phyloP scores from a whole-genome alignment of 2,888 invertebrate species.

The Zhuqinia jingwanae region DNA sequence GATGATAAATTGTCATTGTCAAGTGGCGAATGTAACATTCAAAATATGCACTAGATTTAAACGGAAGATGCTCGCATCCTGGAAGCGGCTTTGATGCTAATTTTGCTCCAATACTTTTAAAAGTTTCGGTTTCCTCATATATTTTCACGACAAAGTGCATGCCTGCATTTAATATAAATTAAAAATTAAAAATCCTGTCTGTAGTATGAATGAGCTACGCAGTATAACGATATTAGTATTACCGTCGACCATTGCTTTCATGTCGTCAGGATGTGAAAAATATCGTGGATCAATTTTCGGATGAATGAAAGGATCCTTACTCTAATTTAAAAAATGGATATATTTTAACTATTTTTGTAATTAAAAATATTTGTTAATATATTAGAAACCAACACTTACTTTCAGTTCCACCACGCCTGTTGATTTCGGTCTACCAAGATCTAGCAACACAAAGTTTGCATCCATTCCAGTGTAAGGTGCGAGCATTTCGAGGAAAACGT shows the following conservation, averaged over 20 bases:
- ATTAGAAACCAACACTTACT: too few species aligned
- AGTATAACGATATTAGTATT: background rate
- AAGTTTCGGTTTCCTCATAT: conserved; percentile 44
- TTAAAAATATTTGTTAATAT: too few species aligned
- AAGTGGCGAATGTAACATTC: conserved; percentile 60
- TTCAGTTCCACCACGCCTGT: conserved; percentile 33
- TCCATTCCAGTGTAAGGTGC: conserved; percentile 39
- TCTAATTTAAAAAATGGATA: too few species aligned
- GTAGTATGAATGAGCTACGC: background rate
- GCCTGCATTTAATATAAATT: conserved; percentile 6
- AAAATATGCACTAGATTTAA: conserved; percentile 50
- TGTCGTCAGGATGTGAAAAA: conserved; percentile 56
- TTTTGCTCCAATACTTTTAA: conserved; percentile 18
- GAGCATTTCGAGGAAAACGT: conserved; percentile 45
- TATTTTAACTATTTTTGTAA: too few species aligned
- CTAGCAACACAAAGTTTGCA: conserved; percentile 52
- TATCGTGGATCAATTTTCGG: conserved; percentile 62
- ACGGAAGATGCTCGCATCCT: conserved; percentile 51
- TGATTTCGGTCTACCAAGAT: conserved; percentile 48
- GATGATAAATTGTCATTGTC: conserved; percentile 60
- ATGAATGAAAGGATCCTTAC: conserved; percentile 55
- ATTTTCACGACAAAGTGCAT: conserved; percentile 32
- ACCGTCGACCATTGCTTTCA: conserved; percentile 61
- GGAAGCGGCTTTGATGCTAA: conserved; percentile 44
- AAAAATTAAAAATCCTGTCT: background rate